Evolutionary conservation across 2,797 vertebrate species (phyloP).

Genomic region (Rhynchonycteris naso): DNA sequence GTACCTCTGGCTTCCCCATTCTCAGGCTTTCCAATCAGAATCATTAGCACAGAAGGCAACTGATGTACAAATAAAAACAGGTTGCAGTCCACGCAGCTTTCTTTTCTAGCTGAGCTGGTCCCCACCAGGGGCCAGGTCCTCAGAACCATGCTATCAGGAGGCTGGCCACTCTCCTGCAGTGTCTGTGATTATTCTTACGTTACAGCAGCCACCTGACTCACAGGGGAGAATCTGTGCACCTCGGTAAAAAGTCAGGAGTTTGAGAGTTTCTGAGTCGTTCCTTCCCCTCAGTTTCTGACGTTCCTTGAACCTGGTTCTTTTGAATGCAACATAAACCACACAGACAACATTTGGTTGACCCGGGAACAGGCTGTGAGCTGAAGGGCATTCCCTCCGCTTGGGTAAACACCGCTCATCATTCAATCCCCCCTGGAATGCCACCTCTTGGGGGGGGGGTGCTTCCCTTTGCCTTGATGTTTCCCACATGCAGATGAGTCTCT

Average conservation of each 20-base stretch:
- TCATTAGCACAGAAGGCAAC: not conserved
- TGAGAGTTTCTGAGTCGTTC: not conserved
- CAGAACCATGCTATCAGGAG: not conserved
- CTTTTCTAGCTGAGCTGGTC: not conserved
- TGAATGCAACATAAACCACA: not conserved
- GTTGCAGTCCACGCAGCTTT: not conserved
- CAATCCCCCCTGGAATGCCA: not conserved
- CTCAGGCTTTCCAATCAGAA: not conserved
- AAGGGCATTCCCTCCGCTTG: not conserved
- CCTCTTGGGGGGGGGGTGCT: not conserved
- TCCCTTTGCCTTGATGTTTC: not conserved
- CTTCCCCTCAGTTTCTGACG: not conserved
- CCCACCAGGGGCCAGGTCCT: not conserved
- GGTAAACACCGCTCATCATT: not conserved
- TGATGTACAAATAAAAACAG: not conserved
- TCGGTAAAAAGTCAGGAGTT: not conserved
- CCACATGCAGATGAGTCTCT: not conserved
- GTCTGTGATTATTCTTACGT: not conserved
- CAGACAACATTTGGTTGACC: not conserved
- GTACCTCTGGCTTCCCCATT: not conserved
- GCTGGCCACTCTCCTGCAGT: fast-evolving
- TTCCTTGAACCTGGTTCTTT: not conserved
- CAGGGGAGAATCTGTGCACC: not conserved
- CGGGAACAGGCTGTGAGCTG: not conserved
- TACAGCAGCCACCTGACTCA: not conserved